These are phyloP conservation scores for Lacerta agilis DNA, from an alignment of 2,797 vertebrate species.

Conservation along the genomic window DNA sequence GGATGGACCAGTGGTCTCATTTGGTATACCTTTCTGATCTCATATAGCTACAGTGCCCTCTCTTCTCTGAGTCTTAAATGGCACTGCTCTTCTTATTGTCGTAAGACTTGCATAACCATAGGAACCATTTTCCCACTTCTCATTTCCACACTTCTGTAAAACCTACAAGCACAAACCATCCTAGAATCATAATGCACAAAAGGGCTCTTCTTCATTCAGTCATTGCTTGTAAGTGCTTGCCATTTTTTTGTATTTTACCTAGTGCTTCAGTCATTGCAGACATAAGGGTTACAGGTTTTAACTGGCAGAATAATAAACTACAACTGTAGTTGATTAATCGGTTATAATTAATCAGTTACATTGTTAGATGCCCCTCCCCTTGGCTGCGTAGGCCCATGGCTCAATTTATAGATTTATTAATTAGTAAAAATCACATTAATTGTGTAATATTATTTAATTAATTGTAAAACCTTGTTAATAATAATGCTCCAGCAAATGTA, in stretches of 20 bases:
- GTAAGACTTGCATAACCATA: not conserved
- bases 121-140: not conserved
- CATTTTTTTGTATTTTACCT: not conserved
- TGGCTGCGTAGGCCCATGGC: too few species aligned
- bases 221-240: not conserved
- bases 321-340: not conserved
- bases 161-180: not conserved
- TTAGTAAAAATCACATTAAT: not conserved
- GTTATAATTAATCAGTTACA: not conserved
- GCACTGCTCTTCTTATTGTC: not conserved
- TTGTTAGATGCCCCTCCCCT: too few species aligned
- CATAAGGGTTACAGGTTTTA: too few species aligned
- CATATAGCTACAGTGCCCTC: not conserved
- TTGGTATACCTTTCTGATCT: not conserved
- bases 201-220: not conserved
- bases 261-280: not conserved
- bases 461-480: not conserved
- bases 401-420: not conserved
- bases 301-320: not conserved
- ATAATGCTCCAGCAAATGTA: not conserved
- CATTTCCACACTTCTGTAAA: not conserved
- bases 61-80: not conserved
- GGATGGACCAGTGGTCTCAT: too few species aligned
- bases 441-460: not conserved
- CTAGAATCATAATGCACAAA: not conserved